Conservation (phyloP, 2,797 vertebrate genomes). For the Chelon labrosus region DNA sequence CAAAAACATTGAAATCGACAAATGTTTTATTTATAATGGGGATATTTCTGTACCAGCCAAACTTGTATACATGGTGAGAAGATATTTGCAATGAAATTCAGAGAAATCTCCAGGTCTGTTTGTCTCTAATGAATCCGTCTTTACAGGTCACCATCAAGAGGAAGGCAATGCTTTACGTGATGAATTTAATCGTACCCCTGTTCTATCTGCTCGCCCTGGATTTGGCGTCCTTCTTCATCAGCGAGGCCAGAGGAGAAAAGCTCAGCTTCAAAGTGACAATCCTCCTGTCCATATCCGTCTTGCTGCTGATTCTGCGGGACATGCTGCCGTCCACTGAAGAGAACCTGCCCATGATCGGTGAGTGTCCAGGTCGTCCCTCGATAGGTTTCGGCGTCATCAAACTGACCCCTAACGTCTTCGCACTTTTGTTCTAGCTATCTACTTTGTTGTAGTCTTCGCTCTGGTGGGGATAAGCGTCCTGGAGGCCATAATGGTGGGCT, state of each 20-base stretch:
- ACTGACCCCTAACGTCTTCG: slow-evolving; percentile 1
- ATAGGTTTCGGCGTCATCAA: not conserved
- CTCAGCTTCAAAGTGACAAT: slow-evolving; percentile 87
- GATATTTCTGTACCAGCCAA: rapidly evolving
- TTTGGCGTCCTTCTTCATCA: slow-evolving; percentile 82
- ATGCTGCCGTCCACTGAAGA: slow-evolving; percentile 86
- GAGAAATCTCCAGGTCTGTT: rapidly evolving
- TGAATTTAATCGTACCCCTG: slow-evolving; percentile 85
- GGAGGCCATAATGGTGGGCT: slow-evolving; percentile 81
- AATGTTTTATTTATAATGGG: rapidly evolving
- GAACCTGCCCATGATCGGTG: slow-evolving; percentile 85
- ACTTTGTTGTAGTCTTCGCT: slow-evolving; percentile 77
- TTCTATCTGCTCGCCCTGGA: slow-evolving; percentile 84
- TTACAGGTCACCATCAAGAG: slow-evolving; percentile 57
- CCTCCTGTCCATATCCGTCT: slow-evolving; percentile 86
- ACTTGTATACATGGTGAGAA: slow-evolving; percentile 52
- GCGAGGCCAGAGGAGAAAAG: slow-evolving; percentile 81
- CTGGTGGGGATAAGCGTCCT: slow-evolving; percentile 84
- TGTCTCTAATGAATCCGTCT: not conserved
- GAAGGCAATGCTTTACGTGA: slow-evolving; percentile 72
- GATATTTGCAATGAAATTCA: rapidly evolving
- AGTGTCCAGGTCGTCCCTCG: slow-evolving; percentile 2
- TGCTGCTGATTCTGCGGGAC: slow-evolving; percentile 87
- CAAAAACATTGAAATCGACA: rapidly evolving
- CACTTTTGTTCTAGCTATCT: slow-evolving; percentile 71